Percentiles rank a stretch among this genome's conserved stretches.
These are phyloP conservation scores for Centropyge bicolor DNA, from an alignment of 2,797 vertebrate genomes.

Conservation along the genomic window DNA sequence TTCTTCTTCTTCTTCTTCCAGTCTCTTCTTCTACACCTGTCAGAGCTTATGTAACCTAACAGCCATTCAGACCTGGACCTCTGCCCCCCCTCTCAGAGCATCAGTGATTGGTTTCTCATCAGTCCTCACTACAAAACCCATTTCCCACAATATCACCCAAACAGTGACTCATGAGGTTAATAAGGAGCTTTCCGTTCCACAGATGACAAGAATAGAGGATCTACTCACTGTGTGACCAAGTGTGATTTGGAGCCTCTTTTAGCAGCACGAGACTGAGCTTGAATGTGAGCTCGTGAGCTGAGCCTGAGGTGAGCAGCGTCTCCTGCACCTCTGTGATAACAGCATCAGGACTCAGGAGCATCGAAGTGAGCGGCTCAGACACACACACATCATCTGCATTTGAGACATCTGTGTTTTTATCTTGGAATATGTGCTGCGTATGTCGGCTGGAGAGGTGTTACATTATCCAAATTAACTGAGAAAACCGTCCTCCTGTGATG, in stretches of 20 bases:
- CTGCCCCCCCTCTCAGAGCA: slow-evolving; percentile 44
- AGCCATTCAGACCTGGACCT: slow-evolving; percentile 57
- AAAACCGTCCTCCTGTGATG: slow-evolving; percentile 15
- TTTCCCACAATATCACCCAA: slow-evolving; percentile 39
- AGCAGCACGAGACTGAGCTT: slow-evolving; percentile 8
- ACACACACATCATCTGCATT: slow-evolving; percentile 21
- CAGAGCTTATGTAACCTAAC: slow-evolving; percentile 65
- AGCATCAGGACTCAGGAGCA: slow-evolving; percentile 5
- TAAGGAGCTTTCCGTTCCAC: slow-evolving; percentile 31
- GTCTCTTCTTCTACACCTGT: slow-evolving; percentile 54
- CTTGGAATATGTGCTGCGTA: slow-evolving; percentile 1
- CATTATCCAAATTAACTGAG: slow-evolving; percentile 6
- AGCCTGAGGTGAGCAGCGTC: slow-evolving; percentile 34
- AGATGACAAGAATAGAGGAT: slow-evolving; percentile 34
- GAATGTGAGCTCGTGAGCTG: slow-evolving; percentile 22
- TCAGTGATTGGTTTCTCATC: slow-evolving; percentile 59
- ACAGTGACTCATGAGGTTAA: slow-evolving; percentile 23
- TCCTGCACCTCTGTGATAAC: slow-evolving; percentile 30
- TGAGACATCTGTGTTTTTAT: slow-evolving; percentile 2
- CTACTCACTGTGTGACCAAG: slow-evolving; percentile 11
- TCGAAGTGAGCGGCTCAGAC: slow-evolving; percentile 1
- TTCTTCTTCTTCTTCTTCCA: slow-evolving; percentile 19
- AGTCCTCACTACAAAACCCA: slow-evolving; percentile 53
- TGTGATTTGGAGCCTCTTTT: slow-evolving; percentile 37
- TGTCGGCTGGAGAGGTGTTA: slow-evolving; percentile 7